phyloP scores from a whole-genome alignment of 1,140 invertebrate species.

The Drosophila neocordata region DNA sequence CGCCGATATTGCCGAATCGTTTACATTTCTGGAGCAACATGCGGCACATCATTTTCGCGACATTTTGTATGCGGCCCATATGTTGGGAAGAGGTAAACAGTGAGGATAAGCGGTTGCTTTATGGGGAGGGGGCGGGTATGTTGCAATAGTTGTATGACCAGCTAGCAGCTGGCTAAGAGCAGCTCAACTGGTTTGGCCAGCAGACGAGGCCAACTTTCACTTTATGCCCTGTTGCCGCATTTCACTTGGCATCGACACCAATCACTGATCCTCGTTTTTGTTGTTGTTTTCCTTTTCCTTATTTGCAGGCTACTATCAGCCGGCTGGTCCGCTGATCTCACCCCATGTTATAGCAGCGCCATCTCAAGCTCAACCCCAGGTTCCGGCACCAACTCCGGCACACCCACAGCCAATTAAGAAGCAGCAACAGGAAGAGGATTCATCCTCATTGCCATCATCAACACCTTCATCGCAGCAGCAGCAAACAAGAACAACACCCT shows the following conservation, averaged over 20 bases:
- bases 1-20: conserved; percentile 79
- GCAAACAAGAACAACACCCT: conserved; percentile 61
- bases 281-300: conserved; percentile 39
- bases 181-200: conserved; percentile 66
- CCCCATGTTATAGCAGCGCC: conserved; percentile 84
- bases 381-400: conserved; percentile 22
- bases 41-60: conserved; percentile 82
- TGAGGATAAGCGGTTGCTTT: background rate
- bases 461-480: conserved; percentile 44
- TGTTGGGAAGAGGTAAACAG: conserved; percentile 77
- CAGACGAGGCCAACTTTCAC: conserved; percentile 64
- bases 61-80: conserved; percentile 81
- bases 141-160: conserved; percentile 67
- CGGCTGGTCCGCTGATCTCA: conserved; percentile 92
- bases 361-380: conserved; percentile 68
- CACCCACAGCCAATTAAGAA: conserved; percentile 44
- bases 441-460: conserved; percentile 65
- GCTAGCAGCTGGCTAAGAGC: conserved; percentile 60
- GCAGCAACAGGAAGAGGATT: conserved; percentile 35
- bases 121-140: conserved; percentile 9
- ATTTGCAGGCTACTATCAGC: conserved; percentile 92
- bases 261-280: conserved; percentile 14
- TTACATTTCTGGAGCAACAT: conserved; percentile 78
- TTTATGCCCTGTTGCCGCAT: conserved; percentile 72
- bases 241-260: conserved; percentile 41